Base-by-base conservation (phyloP, 2,113 vertebrate species). In the Australoheros scitulus region DNA sequence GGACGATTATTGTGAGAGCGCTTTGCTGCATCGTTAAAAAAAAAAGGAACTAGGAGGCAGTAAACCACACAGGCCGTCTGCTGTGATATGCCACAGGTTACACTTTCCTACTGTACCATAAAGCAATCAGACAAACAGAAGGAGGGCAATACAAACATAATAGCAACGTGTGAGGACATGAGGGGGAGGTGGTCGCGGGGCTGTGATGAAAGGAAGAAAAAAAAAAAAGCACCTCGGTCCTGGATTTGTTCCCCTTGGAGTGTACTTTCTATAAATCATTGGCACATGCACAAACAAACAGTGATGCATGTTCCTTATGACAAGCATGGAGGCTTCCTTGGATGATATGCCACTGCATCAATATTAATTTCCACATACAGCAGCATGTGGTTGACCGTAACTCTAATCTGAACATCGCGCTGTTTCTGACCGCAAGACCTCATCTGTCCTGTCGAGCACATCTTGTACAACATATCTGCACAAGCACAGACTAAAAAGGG, bases 71-170 rank as follows among this genome's bases (percentile, higher is more conserved):
- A 3, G n/a, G 52, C 11, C 20, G 5, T 57, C 5, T 41, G 59
- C 43, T 82, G n/a, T 76, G 63, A 26, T 58, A 61, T 24, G 52
- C 55, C 34, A 17, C 36, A 32, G 72, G 34, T 68, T 32, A 68
- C 29, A 24, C 14, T 79, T 79, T 65, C 78, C 60, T 24, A 15
- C 36, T 58, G 59, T 2, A 18, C 76, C 29, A 9, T 76, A 87
- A 92, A 90, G 59, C 63, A 81, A 85, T 87, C 61, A 81, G 26
- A 60, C 76, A 61, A 81, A 74, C 10, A 17, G 87, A 86, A 72
- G 50, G 38, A 81, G 32, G 63, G 64, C 61, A 80, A 68, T 55
- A 18, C 80, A 89, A 85, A 92, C 83, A 79, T 43, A 77, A 26
- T 22, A 61, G 32, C 20, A 57, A 43, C 29, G 80, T 63, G 15